Evolutionary conservation across 2,888 invertebrate genomes (phyloP).

Genomic region (Noctua comes): DNA sequence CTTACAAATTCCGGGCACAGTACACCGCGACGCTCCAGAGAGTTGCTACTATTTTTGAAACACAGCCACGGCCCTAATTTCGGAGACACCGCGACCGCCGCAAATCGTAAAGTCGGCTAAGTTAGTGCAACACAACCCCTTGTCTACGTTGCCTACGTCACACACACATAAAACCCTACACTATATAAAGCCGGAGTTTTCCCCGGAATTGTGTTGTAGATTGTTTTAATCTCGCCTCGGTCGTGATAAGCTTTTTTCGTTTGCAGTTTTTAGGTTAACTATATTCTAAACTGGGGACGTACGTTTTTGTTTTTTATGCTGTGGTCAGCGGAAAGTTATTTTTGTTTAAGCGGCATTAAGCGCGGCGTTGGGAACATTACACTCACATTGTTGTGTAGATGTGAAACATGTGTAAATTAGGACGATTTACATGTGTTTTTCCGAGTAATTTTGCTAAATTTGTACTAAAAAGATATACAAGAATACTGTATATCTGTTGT

Average conservation of each 20-base stretch:
- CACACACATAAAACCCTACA: slow-evolving; percentile 37
- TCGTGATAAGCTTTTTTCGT: slow-evolving; percentile 58
- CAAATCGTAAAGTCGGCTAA: slow-evolving; percentile 68
- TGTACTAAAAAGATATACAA: slow-evolving; percentile 19
- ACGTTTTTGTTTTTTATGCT: slow-evolving; percentile 52
- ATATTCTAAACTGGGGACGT: slow-evolving; percentile 53
- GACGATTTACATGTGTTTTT: slow-evolving; percentile 41
- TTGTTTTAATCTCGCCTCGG: slow-evolving; percentile 61
- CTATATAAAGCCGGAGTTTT: slow-evolving; percentile 49
- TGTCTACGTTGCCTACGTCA: slow-evolving; percentile 38
- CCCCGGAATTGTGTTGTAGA: slow-evolving; percentile 58
- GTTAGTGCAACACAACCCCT: slow-evolving; percentile 59
- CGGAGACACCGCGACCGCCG: slow-evolving; percentile 65
- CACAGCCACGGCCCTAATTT: slow-evolving; percentile 66
- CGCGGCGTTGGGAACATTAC: slow-evolving; percentile 40
- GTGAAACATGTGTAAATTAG: slow-evolving; percentile 50
- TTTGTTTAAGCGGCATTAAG: slow-evolving; percentile 53
- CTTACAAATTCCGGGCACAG: slow-evolving; percentile 58
- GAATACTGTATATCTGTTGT: not conserved
- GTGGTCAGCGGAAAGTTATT: slow-evolving; percentile 47
- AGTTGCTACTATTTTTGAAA: slow-evolving; percentile 65
- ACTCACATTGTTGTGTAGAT: slow-evolving; percentile 29
- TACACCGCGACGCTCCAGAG: slow-evolving; percentile 40
- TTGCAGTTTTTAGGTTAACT: slow-evolving; percentile 62
- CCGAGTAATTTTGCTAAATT: slow-evolving; percentile 29